Evolutionary conservation across 2,888 invertebrate genomes (phyloP).

Genomic region (Lathronympha strigana): DNA sequence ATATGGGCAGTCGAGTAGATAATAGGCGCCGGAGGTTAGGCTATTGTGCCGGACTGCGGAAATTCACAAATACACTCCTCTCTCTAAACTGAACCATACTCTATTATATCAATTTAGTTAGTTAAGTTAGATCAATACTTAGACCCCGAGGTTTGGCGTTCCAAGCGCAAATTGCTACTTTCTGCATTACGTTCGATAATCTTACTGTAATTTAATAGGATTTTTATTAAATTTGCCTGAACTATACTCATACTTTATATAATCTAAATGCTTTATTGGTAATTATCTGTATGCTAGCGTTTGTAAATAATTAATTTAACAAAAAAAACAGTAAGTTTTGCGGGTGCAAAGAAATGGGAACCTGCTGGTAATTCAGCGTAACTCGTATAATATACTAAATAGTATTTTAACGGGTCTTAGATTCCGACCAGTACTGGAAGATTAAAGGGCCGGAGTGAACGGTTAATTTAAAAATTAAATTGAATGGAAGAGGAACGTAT

Average conservation of each 20-base stretch:
- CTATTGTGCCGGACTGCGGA: slow-evolving; percentile 3
- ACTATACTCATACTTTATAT: not conserved
- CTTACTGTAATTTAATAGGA: not conserved
- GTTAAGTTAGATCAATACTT: not conserved
- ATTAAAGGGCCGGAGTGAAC: slow-evolving; percentile 52
- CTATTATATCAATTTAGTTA: not conserved
- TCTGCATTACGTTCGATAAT: no score
- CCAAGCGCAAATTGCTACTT: no score
- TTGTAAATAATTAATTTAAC: not conserved
- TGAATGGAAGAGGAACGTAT: slow-evolving; percentile 58
- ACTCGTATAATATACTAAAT: slow-evolving; percentile 23
- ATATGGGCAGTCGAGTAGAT: slow-evolving; percentile 1
- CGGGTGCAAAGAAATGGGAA: slow-evolving; percentile 15
- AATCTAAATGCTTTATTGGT: slow-evolving; percentile 5
- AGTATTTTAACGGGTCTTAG: slow-evolving; percentile 40
- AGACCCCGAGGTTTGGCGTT: not conserved
- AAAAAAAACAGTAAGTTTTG: no score
- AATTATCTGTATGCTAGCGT: not conserved
- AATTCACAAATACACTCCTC: slow-evolving; percentile 9
- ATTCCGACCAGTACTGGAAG: slow-evolving; percentile 45
- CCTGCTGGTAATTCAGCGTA: slow-evolving; percentile 3
- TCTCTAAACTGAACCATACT: not conserved
- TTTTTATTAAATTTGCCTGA: not conserved
- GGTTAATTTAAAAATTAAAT: slow-evolving; percentile 60
- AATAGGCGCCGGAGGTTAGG: slow-evolving; percentile 15